Conservation (phyloP, 2,888 invertebrate species). For the Ectemnius continuus region DNA sequence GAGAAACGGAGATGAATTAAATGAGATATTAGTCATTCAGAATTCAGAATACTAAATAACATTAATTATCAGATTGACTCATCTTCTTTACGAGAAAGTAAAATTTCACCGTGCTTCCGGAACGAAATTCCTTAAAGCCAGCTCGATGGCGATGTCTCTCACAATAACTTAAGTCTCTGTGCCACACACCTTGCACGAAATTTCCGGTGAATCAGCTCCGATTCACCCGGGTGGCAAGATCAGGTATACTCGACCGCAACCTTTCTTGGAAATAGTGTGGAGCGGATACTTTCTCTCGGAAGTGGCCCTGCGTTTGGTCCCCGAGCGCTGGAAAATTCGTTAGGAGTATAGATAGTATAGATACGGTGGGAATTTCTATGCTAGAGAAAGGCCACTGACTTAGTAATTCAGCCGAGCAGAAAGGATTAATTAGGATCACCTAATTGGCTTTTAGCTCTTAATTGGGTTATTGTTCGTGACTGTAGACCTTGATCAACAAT, state of each 20-base stretch:
- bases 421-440: not conserved
- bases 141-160: no score
- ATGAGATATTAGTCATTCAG: no score
- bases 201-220: conserved; percentile 26
- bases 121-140: no score
- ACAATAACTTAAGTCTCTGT: no score
- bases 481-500: not conserved
- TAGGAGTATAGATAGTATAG: not conserved
- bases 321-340: conserved; percentile 5
- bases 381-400: not conserved
- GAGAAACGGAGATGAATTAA: no score
- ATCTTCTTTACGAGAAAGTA: no score
- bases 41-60: no score
- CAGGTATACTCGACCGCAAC: conserved; percentile 26
- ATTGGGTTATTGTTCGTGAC: not conserved
- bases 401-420: not conserved
- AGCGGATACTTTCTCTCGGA: conserved; percentile 51
- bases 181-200: conserved; percentile 6
- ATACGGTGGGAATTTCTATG: not conserved
- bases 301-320: conserved; percentile 37
- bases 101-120: no score
- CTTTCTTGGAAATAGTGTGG: conserved; percentile 40
- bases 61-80: no score
- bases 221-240: conserved; percentile 41
- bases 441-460: not conserved